Conservation (phyloP, 92 coral and sea anemone genomes). For the Meandrina meandrites region DNA sequence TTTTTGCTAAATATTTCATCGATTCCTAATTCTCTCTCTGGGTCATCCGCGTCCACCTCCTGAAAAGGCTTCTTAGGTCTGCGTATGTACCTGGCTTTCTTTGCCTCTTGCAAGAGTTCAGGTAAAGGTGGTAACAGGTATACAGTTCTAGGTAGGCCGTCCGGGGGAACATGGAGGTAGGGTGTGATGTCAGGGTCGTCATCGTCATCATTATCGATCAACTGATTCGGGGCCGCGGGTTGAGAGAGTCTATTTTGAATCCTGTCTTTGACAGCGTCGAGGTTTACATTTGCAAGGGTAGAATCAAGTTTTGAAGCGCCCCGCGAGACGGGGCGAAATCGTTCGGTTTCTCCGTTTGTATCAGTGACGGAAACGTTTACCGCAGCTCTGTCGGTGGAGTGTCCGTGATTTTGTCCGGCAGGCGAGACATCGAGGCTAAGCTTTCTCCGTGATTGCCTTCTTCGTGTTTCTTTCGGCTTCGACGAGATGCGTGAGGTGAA, state of each 20-base stretch:
- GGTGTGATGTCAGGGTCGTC: constrained; percentile 67
- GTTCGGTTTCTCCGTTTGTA: constrained; percentile 34
- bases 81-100: constrained; percentile 91
- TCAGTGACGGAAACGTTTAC: constrained; percentile 31
- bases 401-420: background rate
- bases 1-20: constrained; percentile 92
- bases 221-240: constrained; percentile 25
- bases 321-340: constrained; percentile 25
- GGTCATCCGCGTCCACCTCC: constrained; percentile 75
- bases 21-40: constrained; percentile 86
- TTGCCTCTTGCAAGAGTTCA: constrained; percentile 84
- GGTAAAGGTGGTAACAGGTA: constrained; percentile 87
- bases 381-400: background rate
- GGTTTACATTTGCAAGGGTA: constrained; percentile 41
- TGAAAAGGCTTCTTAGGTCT: constrained; percentile 68
- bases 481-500: constrained; percentile 8
- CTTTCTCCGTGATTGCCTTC: constrained; percentile 22
- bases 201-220: constrained; percentile 28
- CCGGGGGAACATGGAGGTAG: constrained; percentile 96
- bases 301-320: constrained; percentile 52
- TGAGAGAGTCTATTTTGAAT: constrained; percentile 69
- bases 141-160: constrained; percentile 89
- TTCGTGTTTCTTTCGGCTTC: constrained; percentile 3
- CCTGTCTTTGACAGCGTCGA: constrained; percentile 75
- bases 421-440: constrained; percentile 10